A percentile compares a stretch with the other conserved stretches of the same genome.
These are phyloP conservation scores for Drosophila sp. DNA, from an alignment of 1,140 invertebrate species.

Conservation along the genomic window DNA sequence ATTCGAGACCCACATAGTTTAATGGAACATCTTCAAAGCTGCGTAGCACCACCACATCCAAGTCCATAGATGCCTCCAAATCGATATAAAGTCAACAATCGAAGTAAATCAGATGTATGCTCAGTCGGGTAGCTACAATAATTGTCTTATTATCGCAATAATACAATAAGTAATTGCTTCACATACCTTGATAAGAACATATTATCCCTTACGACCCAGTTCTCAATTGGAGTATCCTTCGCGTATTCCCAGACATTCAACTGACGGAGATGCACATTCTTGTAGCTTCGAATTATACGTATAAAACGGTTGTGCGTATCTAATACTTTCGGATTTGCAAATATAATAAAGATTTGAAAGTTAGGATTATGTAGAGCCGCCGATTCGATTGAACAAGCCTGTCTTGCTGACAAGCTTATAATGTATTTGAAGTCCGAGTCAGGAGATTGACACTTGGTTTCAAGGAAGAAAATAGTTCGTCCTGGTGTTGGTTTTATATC, in stretches of 20 bases:
- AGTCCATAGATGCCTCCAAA: slow-evolving; percentile 91
- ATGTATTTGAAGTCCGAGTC: slow-evolving; percentile 1
- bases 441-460: slow-evolving; percentile 85
- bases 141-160: too few species aligned
- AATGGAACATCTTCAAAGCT: slow-evolving; percentile 86
- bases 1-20: slow-evolving; percentile 87
- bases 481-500: slow-evolving; percentile 79
- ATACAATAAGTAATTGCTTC: neutral
- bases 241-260: slow-evolving; percentile 87
- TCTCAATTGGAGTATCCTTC: slow-evolving; percentile 87
- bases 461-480: slow-evolving; percentile 86
- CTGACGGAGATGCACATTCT: slow-evolving; percentile 87
- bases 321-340: slow-evolving; percentile 78
- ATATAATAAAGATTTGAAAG: slow-evolving; percentile 86
- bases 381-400: slow-evolving; percentile 89
- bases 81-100: slow-evolving; percentile 90
- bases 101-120: slow-evolving; percentile 73
- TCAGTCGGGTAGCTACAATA: slow-evolving; percentile 5
- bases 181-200: slow-evolving; percentile 86
- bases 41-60: slow-evolving; percentile 90
- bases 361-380: slow-evolving; percentile 87
- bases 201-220: slow-evolving; percentile 86
- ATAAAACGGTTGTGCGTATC: slow-evolving; percentile 50
- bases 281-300: slow-evolving; percentile 84
- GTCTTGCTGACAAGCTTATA: slow-evolving; percentile 85